These are phyloP conservation scores for Yponomeuta plumbellus DNA, from an alignment of 2,888 invertebrate species.

Conservation along the genomic window DNA sequence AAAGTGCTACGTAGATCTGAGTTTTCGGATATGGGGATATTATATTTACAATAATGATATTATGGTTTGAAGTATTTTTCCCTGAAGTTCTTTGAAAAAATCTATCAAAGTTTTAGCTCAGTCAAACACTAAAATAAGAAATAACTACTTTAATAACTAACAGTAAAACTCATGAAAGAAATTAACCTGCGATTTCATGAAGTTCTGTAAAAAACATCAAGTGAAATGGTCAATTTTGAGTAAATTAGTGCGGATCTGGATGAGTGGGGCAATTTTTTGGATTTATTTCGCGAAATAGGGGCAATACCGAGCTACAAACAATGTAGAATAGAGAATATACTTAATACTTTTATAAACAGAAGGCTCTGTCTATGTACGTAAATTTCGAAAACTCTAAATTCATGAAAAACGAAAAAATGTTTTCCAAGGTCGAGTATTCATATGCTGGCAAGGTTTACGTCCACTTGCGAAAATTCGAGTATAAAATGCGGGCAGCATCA, in stretches of 20 bases:
- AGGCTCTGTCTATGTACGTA: too few species aligned
- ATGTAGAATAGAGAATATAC: too few species aligned
- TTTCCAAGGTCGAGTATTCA: too few species aligned
- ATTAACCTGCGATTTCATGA: neutral
- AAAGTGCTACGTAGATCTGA: conserved; percentile 28
- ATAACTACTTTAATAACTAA: neutral
- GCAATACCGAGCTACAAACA: too few species aligned
- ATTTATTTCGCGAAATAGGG: too few species aligned
- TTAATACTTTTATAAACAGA: too few species aligned
- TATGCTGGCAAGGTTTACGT: too few species aligned
- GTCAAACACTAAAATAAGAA: neutral
- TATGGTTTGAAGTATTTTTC: neutral
- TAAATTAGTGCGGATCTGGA: neutral
- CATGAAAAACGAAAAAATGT: too few species aligned
- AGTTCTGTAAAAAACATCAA: neutral
- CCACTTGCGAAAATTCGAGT: too few species aligned
- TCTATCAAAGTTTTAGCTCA: neutral
- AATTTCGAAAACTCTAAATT: too few species aligned
- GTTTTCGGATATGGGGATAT: neutral
- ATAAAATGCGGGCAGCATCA: too few species aligned
- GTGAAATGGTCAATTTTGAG: neutral
- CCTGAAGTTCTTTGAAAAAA: neutral
- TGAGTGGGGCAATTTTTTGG: too few species aligned
- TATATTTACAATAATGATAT: neutral
- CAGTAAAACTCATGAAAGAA: neutral